Conservation (phyloP, 2,113 vertebrate species). For the Megaceryle torquata region DNA sequence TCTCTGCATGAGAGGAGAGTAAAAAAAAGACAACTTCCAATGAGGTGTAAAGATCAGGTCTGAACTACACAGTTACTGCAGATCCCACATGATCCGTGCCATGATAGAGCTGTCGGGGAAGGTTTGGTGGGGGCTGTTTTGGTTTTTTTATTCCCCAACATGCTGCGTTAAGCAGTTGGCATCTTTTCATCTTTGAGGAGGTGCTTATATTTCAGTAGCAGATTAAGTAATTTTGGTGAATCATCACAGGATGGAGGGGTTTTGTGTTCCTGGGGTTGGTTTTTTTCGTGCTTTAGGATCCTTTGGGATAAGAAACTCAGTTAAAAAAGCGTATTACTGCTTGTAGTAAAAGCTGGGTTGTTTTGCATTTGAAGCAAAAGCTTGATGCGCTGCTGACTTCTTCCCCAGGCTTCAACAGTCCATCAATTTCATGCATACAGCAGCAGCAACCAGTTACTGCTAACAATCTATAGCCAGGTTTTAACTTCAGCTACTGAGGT, state of each 20-base stretch:
- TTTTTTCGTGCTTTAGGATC: not conserved
- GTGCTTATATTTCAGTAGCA: not conserved
- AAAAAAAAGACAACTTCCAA: not conserved
- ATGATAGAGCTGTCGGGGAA: not conserved
- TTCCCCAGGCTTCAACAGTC: not conserved
- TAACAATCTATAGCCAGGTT: not conserved
- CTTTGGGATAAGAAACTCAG: constrained; percentile 11
- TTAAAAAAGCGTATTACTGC: not conserved
- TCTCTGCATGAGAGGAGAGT: not conserved
- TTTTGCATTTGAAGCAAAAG: constrained; percentile 32
- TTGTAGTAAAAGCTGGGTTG: not conserved
- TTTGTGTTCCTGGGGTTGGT: not conserved
- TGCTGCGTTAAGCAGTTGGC: not conserved
- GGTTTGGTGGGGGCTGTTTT: too few species aligned
- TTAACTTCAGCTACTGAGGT: not conserved
- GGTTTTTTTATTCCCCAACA: not conserved
- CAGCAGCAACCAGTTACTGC: not conserved
- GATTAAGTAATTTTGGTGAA: constrained; percentile 3
- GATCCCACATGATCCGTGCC: not conserved
- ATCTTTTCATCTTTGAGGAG: constrained; percentile 17
- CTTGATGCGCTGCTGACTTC: not conserved
- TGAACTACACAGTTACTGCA: not conserved
- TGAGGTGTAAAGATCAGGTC: constrained; percentile 31
- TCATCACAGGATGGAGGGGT: not conserved
- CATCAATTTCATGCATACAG: not conserved